Evolutionary conservation across 2,888 invertebrate species (phyloP), one percentile per base, ranked within the genome.

Genomic region (Tenthredo notha): DNA sequence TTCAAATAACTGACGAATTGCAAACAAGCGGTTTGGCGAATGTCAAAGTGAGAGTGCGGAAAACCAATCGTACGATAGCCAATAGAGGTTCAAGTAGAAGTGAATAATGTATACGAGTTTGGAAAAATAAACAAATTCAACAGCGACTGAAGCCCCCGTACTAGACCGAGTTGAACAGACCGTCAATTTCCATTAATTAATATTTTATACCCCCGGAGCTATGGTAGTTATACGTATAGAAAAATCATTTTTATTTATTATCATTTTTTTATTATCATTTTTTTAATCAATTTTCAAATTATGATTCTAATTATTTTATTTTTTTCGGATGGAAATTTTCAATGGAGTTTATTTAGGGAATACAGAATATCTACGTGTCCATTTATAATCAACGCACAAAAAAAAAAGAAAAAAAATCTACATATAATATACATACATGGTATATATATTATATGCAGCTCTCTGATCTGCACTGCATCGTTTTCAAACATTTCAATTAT

Each of bases 1-100:
- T 77, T 77, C 77, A 54, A 77, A 77, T 77, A 77, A 77, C 77
- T 54, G 54, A 29, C 77, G 77, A 54, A 54, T 18, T 47, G 29
- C 25, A 50, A 74, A 74, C 72, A 43, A 77, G 10, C 29, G 77
- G 25, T 67, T 10, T 33, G 29, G 12, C 37, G 15, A 43, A 43
- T 74, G 77, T 77, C 77, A 77, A 77, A 77, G 77, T 77, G 77
- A 54, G 77, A 77, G 77, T 77, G 15, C 77, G 50, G 77, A 77
- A 77, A 77, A 77, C 54, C 77, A 54, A 50, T 77, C 77, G 77
- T 18, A 77, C 54, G 50, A 54, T 54, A 77, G 33, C 50, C 77
- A 77, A 77, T 77, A 77, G 54, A 29, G 77, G 54, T 18, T 77
- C 77, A 77, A 77, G 77, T 33, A 54, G 77, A 33, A 77, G 77